Evolutionary conservation across 2,888 invertebrate genomes (phyloP), one percentile per base, ranked within the genome.

Genomic region (Diaphora mendica): DNA sequence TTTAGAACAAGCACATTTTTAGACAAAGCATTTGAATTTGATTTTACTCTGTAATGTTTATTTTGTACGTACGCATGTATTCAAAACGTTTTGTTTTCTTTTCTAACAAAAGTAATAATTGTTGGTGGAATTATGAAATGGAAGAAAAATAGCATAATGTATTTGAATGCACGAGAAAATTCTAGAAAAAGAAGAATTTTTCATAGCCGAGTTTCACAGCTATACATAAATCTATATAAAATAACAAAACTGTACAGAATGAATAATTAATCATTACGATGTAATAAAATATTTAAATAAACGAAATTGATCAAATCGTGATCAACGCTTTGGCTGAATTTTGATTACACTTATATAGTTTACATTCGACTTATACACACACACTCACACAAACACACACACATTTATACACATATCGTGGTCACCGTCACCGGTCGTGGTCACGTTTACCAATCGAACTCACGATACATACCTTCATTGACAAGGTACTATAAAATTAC

Each of bases 1-100:
- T 66, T 67, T 67, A 48, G 20, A 67, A 11, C 48, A 23, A 30
- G 67, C 30, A 48, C 13, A 30, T 62, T 67, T 67, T 48, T 33
- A 48, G 20, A 67, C 30, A 30, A 48, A 48, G 48, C 33, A 48
- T 67, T 13, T 23, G 23, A 44, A 48, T 48, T 48, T 67, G 2
- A 48, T 67, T 67, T 67, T 7, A 1, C 30, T 7, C 11, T 11
- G 67, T 5, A 30, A 48, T 67, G 67, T 67, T 67, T 48, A 23
- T 44, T 67, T 67, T 62, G 15, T 62, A 30, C 17, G 30, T 55
- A 55, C 51, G 0, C 30, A 62, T 62, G 26, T 62, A 30, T 62
- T 30, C 15, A 7, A 0, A 62, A 62, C 30, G 62, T 17, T 62
- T 62, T 17, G 30, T 62, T 48, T 62, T 30, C 8, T 30, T 62